phyloP scores from a whole-genome alignment of 2,888 invertebrate species.

The Helleia helle region DNA sequence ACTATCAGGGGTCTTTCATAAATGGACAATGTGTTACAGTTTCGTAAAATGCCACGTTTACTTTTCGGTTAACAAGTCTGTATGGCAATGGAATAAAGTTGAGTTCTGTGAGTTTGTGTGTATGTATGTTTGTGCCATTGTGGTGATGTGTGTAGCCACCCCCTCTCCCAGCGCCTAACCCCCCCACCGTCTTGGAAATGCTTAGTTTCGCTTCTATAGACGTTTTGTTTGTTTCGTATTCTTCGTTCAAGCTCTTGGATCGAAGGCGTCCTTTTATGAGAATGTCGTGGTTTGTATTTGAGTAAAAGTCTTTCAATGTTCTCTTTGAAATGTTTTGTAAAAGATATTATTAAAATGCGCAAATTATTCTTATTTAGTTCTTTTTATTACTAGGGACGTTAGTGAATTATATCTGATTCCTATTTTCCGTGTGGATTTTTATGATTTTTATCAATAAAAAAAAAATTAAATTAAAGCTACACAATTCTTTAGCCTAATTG shows the following conservation, averaged over 20 bases:
- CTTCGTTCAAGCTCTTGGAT: conserved; percentile 43
- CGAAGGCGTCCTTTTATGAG: conserved; percentile 31
- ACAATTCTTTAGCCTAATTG: too few relatives aligned
- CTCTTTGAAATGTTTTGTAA: conserved; percentile 10
- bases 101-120: conserved; percentile 18
- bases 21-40: conserved; percentile 37
- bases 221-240: conserved; percentile 62
- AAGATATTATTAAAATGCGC: conserved; percentile 6
- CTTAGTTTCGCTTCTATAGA: conserved; percentile 58
- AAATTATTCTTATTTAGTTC: background rate
- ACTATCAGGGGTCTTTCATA: conserved; percentile 41
- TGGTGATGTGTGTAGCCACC: conserved; percentile 23
- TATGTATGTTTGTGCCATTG: conserved; percentile 24
- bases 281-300: conserved; percentile 21
- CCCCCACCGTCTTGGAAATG: conserved; percentile 59
- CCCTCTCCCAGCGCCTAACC: conserved; percentile 28
- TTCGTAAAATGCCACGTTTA: conserved; percentile 21
- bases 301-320: conserved; percentile 20
- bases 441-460: too few relatives aligned
- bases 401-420: background rate
- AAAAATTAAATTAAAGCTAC: too few relatives aligned
- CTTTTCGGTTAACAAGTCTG: conserved; percentile 8
- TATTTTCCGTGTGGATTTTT: too few relatives aligned
- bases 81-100: conserved; percentile 21
- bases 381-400: background rate